Evolutionary conservation across 2,888 invertebrate species (phyloP).

Genomic region (Tinea semifulvella): DNA sequence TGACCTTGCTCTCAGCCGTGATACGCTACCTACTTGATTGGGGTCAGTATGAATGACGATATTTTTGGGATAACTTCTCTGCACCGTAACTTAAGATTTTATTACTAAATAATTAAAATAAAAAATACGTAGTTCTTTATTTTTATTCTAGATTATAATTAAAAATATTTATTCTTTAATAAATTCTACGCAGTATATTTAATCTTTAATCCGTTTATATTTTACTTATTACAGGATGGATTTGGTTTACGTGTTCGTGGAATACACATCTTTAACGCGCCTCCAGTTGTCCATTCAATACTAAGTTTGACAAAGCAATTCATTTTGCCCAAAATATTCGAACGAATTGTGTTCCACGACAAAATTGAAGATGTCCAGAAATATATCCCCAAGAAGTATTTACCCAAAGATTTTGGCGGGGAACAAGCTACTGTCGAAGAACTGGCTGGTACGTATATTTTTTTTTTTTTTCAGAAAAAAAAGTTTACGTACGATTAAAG

Average conservation of each 20-base stretch:
- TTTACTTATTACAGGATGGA: slow-evolving; percentile 49
- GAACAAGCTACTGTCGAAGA: slow-evolving; percentile 34
- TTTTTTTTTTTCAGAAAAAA: background rate
- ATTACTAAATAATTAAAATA: too few species aligned
- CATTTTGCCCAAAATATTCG: slow-evolving; percentile 44
- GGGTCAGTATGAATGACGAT: too few species aligned
- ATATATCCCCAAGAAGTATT: slow-evolving; percentile 34
- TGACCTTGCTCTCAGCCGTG: too few species aligned
- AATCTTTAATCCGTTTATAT: too few species aligned
- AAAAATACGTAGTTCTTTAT: too few species aligned
- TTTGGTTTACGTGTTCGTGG: slow-evolving; percentile 41
- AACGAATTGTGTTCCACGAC: slow-evolving; percentile 38
- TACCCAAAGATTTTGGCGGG: slow-evolving; percentile 46
- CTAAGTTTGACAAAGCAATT: slow-evolving; percentile 42
- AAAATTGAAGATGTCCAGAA: slow-evolving; percentile 36
- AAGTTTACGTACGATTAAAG: background rate
- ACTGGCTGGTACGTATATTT: slow-evolving; percentile 36
- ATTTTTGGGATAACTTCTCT: too few species aligned
- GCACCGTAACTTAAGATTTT: too few species aligned
- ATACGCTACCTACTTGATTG: too few species aligned
- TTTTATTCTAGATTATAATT: too few species aligned
- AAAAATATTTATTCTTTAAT: too few species aligned
- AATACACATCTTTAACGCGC: slow-evolving; percentile 52
- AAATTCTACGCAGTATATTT: too few species aligned
- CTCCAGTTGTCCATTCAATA: slow-evolving; percentile 33